Conservation (phyloP, 2,797 vertebrate genomes). For the Microctenopoma stevenorrisi region DNA sequence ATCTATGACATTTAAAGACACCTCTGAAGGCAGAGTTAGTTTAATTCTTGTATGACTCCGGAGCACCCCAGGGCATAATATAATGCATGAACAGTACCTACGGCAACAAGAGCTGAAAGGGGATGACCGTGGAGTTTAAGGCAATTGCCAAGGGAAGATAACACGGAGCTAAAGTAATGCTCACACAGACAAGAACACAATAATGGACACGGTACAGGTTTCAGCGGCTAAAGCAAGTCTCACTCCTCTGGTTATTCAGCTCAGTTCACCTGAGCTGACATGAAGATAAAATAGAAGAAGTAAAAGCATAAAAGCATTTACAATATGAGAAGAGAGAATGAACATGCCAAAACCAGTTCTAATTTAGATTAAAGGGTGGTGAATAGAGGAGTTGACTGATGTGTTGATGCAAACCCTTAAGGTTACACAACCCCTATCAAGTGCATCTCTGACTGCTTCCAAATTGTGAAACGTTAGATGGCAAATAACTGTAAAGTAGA, state of each 20-base stretch:
- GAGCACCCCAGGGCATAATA: no score
- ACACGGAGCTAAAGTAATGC: not conserved
- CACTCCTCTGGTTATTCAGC: not conserved
- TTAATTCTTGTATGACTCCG: not conserved
- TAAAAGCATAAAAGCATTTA: not conserved
- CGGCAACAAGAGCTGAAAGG: no score
- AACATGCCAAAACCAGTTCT: not conserved
- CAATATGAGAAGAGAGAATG: no score
- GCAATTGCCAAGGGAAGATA: not conserved
- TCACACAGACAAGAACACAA: not conserved
- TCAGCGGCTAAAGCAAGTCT: not conserved
- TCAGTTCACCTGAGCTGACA: not conserved
- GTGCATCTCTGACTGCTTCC: no score
- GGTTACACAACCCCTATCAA: no score
- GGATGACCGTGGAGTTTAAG: not conserved
- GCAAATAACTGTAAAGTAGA: no score
- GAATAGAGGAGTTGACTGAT: no score
- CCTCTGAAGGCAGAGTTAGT: not conserved
- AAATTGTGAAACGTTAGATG: no score
- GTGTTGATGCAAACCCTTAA: no score
- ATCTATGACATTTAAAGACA: not conserved
- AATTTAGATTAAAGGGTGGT: not conserved
- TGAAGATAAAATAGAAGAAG: not conserved
- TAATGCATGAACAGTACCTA: no score
- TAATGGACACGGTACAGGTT: not conserved